These are phyloP conservation scores for Sphaerodactylus townsendi DNA, from an alignment of 2,113 vertebrate genomes.

Conservation along the genomic window DNA sequence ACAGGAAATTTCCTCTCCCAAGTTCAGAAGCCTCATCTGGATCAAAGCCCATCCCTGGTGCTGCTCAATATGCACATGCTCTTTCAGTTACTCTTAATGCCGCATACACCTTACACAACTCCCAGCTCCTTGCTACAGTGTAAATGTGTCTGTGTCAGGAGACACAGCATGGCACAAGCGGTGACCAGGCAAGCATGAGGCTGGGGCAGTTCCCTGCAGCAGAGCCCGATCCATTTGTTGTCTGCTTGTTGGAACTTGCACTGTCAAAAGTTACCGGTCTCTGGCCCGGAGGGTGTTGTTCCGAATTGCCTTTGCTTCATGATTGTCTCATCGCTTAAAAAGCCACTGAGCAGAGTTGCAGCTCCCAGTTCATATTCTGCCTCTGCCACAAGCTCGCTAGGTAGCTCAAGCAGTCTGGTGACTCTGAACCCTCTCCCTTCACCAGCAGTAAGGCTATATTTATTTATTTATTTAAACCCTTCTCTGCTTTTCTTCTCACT, in stretches of 20 bases:
- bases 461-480: too few species aligned
- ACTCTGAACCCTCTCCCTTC: too few species aligned
- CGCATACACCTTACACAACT: neutral
- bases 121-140: neutral
- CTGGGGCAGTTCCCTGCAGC: neutral
- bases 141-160: neutral
- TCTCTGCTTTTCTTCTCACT: too few species aligned
- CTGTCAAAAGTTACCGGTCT: neutral
- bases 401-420: too few species aligned
- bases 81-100: neutral
- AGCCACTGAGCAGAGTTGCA: neutral
- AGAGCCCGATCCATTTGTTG: neutral
- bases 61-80: too few species aligned
- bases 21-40: too few species aligned
- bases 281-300: neutral
- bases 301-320: neutral
- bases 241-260: neutral
- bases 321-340: neutral
- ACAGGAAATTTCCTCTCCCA: too few species aligned
- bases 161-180: neutral
- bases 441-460: too few species aligned
- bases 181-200: neutral
- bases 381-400: too few species aligned
- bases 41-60: too few species aligned
- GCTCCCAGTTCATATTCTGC: neutral